phyloP scores from a whole-genome alignment of 2,888 invertebrate genomes.

The Nemurella pictetii region DNA sequence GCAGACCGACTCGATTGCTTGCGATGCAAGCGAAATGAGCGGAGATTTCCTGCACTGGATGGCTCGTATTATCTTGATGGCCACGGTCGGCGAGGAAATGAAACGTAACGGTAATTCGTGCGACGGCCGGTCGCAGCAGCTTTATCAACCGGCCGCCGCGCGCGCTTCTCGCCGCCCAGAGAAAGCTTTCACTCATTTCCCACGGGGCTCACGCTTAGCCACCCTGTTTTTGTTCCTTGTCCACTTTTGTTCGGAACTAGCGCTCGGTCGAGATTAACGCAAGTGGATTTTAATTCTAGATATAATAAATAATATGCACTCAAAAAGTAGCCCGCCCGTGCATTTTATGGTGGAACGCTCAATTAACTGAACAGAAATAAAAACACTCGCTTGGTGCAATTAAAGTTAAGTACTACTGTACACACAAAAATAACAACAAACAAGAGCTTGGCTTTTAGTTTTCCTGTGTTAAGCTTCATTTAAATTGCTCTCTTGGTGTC shows the following conservation, averaged over 20 bases:
- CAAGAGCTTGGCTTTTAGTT: background rate
- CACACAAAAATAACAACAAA: background rate
- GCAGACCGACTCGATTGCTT: background rate
- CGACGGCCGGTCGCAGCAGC: background rate
- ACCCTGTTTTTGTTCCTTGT: background rate
- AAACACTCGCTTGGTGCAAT: background rate
- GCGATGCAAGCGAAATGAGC: background rate
- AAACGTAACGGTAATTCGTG: background rate
- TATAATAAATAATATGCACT: background rate
- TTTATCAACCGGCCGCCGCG: slow-evolving; percentile 11
- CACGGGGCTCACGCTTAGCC: slow-evolving; percentile 6
- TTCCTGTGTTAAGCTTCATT: background rate
- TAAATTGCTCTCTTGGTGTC: background rate
- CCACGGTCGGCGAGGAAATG: background rate
- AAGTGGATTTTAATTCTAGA: slow-evolving; percentile 20
- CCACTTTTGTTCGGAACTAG: background rate
- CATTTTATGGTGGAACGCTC: background rate
- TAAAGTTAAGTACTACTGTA: background rate
- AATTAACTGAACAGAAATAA: background rate
- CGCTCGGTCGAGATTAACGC: background rate
- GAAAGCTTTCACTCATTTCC: slow-evolving; percentile 28
- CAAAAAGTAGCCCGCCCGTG: background rate
- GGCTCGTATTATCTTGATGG: background rate
- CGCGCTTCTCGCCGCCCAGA: background rate
- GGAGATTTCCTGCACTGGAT: background rate